Evolutionary conservation across 2,113 vertebrate genomes (phyloP).

Genomic region (Pelecanus crispus): DNA sequence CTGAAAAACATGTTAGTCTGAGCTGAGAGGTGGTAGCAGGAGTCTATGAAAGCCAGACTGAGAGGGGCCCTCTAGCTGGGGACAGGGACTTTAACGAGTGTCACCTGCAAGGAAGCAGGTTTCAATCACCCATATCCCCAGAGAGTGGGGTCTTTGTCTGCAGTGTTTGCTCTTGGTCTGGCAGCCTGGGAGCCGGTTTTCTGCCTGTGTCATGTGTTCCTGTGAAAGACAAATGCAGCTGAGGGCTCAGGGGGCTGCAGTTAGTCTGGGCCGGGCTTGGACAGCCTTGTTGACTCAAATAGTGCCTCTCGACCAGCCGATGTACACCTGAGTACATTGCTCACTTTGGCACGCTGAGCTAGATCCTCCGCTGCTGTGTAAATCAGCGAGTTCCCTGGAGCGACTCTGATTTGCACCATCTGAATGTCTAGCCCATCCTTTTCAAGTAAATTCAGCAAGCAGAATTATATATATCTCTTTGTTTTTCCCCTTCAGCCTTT

Average conservation of each 20-base stretch:
- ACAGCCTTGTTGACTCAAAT: constrained; percentile 28
- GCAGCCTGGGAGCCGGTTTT: not conserved
- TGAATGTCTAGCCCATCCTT: constrained; percentile 5
- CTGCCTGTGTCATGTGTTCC: not conserved
- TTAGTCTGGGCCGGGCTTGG: not conserved
- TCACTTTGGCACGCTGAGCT: not conserved
- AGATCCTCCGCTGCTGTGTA: constrained; percentile 26
- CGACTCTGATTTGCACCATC: not conserved
- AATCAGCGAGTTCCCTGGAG: constrained; percentile 30
- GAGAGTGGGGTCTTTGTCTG: not conserved
- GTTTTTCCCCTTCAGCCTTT: constrained; percentile 14
- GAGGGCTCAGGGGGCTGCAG: not conserved
- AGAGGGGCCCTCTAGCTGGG: not conserved
- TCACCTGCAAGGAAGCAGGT: constrained; percentile 6
- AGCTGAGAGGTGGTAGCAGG: not conserved
- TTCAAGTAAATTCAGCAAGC: constrained; percentile 16
- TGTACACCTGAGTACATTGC: not conserved
- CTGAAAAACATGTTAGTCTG: not conserved
- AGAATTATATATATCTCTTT: not conserved
- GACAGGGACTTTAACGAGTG: not conserved
- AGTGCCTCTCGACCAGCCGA: not conserved
- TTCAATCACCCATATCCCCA: not conserved
- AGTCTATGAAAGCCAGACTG: not conserved
- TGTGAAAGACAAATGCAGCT: not conserved
- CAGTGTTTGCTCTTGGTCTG: not conserved